These are phyloP conservation scores for Aurelia sp. DNA, from an alignment of 30 jellyfish, hydroid and myxozoan genomes.

Conservation along the genomic window DNA sequence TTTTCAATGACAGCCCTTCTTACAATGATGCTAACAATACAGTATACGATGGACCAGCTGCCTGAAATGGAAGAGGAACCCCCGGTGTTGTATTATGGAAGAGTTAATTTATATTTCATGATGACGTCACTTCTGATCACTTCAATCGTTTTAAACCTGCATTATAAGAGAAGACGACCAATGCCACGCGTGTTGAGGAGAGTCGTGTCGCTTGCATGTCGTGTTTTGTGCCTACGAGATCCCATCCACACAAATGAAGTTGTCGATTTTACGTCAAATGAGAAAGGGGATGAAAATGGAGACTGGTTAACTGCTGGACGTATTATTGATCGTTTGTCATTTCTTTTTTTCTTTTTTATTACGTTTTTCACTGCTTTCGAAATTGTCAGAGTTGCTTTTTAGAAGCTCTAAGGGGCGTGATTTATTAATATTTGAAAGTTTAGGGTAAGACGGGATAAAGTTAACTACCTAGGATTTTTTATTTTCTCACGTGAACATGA, in stretches of 20 bases:
- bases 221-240: neutral
- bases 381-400: too few species aligned
- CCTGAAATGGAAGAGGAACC: constrained; percentile 48
- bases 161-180: constrained; percentile 28
- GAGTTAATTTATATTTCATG: constrained; percentile 7
- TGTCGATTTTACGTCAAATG: neutral
- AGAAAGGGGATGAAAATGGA: neutral
- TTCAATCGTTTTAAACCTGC: neutral
- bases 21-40: constrained; percentile 48
- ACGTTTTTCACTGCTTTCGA: neutral
- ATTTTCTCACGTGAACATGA: too few species aligned
- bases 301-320: constrained; percentile 13
- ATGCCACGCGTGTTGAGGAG: constrained; percentile 17
- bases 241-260: neutral
- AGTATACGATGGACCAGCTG: constrained; percentile 22
- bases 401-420: too few species aligned
- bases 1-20: constrained; percentile 38
- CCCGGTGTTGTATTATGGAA: neutral
- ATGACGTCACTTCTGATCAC: constrained; percentile 31
- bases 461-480: too few species aligned
- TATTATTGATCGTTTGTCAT: constrained; percentile 10
- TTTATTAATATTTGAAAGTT: too few species aligned
- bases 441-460: too few species aligned
- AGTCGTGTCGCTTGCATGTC: constrained; percentile 10
- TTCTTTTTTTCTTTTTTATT: neutral